These are phyloP conservation scores for Megalurothrips usitatus DNA, from an alignment of 2,888 invertebrate species.

Conservation along the genomic window DNA sequence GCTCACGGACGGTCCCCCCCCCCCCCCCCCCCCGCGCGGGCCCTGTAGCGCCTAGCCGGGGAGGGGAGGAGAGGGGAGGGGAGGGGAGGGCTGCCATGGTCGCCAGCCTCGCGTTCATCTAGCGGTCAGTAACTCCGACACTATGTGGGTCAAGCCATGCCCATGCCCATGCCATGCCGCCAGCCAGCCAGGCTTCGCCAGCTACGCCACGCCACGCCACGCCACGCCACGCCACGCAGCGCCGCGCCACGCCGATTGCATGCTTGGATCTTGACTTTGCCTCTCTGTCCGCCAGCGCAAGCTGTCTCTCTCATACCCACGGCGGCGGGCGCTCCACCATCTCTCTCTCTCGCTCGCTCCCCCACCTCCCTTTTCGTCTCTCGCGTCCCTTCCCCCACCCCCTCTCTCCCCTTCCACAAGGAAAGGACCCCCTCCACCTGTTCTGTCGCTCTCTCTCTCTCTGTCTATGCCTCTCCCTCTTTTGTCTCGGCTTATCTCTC, in stretches of 20 bases:
- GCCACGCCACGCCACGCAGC: background rate
- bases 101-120: conserved; percentile 1
- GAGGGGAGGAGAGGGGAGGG: background rate
- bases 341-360: background rate
- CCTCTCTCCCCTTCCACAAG: background rate
- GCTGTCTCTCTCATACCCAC: background rate
- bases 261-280: conserved; percentile 24
- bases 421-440: conserved; percentile 15
- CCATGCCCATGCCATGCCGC: too few relatives aligned
- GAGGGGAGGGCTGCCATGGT: background rate
- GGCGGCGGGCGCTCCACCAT: background rate
- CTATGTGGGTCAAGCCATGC: conserved; percentile 3
- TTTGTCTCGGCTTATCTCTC: background rate
- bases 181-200: too few relatives aligned
- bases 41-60: background rate
- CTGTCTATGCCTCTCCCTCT: background rate
- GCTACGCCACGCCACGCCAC: too few relatives aligned
- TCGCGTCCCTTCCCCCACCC: background rate
- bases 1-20: background rate
- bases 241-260: background rate
- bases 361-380: background rate
- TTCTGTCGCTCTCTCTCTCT: background rate
- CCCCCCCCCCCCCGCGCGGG: background rate
- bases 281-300: background rate
- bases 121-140: conserved; percentile 24